Conservation (phyloP, 2,113 vertebrate species). For the Anser cygnoides region DNA sequence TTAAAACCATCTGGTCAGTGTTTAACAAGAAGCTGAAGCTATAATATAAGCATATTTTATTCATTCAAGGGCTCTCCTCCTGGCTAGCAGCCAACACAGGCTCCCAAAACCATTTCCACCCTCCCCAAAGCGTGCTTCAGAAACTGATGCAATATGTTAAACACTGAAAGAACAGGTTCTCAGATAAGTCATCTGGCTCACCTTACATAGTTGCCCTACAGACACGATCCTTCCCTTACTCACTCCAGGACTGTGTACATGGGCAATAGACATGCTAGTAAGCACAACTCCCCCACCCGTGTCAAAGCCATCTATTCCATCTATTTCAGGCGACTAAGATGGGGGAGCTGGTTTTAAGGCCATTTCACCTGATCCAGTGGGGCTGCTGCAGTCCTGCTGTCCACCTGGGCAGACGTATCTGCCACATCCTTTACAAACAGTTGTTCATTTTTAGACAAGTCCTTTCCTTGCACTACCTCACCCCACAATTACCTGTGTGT, state of each 20-base stretch:
- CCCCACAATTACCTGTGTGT: neutral
- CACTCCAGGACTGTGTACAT: neutral
- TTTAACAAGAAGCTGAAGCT: conserved; percentile 30
- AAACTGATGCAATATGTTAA: neutral
- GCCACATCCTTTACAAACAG: neutral
- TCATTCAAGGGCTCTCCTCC: neutral
- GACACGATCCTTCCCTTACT: neutral
- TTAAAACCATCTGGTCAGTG: conserved; percentile 29
- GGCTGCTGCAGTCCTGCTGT: neutral
- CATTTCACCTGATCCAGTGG: neutral
- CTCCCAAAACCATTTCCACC: neutral
- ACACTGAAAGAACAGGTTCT: neutral
- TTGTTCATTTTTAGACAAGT: neutral
- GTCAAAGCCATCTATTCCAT: neutral
- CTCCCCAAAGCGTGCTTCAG: neutral
- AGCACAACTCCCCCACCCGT: neutral
- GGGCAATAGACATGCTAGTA: fast-evolving
- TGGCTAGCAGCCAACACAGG: neutral
- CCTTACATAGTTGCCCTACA: neutral
- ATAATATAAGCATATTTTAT: neutral
- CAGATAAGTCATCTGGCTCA: neutral
- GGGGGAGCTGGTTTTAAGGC: neutral
- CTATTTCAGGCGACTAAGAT: neutral
- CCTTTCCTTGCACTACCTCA: neutral
- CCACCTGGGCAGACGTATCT: neutral